These are phyloP conservation scores for Ylistrum balloti DNA, from an alignment of 1,140 invertebrate genomes.

Conservation along the genomic window DNA sequence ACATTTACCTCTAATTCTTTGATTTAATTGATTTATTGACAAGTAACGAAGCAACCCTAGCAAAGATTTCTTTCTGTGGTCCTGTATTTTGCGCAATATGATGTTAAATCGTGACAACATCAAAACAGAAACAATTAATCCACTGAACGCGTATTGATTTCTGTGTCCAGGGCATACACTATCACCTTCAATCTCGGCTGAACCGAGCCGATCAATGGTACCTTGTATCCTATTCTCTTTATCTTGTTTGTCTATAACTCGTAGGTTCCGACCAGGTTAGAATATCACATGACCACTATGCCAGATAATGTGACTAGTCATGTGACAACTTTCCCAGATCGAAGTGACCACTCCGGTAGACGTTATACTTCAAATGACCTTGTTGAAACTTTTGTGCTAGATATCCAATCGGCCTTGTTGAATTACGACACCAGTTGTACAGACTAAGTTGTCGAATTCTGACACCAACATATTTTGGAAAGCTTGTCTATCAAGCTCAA, in stretches of 20 bases:
- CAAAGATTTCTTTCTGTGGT: neutral
- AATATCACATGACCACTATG: neutral
- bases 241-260: neutral
- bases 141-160: neutral
- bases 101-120: neutral
- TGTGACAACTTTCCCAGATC: slow-evolving; percentile 25
- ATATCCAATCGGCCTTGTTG: neutral
- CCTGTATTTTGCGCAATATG: neutral
- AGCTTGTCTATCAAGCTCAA: neutral
- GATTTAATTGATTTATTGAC: slow-evolving; percentile 2
- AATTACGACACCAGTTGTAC: neutral
- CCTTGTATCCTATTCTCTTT: neutral
- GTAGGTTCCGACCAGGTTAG: neutral
- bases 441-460: neutral
- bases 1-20: neutral
- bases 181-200: neutral
- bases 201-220: neutral
- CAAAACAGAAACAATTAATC: slow-evolving; percentile 10
- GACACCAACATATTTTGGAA: neutral
- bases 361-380: neutral
- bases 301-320: neutral
- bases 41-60: neutral
- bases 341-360: neutral
- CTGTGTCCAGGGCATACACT: neutral
- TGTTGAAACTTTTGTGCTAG: neutral